phyloP scores from a whole-genome alignment of 2,888 invertebrate species.

The Lasius platythorax region DNA sequence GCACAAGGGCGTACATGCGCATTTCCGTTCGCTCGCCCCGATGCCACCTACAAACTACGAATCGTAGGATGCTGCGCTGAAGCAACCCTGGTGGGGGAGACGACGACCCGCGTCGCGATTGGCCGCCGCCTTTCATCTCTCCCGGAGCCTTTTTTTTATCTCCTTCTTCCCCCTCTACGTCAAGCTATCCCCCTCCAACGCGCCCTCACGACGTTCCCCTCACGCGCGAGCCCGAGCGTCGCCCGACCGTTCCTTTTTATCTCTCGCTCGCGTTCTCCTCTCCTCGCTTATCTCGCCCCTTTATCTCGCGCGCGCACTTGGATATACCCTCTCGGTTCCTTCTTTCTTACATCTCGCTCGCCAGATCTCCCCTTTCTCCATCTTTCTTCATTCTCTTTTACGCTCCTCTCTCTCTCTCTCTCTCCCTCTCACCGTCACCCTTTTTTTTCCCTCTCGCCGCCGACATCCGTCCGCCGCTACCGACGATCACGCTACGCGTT shows the following conservation, averaged over 20 bases:
- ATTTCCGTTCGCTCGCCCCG: conserved; percentile 64
- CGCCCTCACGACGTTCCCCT: background rate
- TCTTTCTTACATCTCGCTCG: conserved; percentile 5
- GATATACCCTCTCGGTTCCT: conserved; percentile 16
- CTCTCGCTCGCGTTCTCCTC: conserved; percentile 40
- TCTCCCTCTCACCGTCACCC: background rate
- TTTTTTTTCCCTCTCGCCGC: conserved; percentile 10
- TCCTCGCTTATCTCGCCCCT: conserved; percentile 21
- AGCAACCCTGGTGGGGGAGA: conserved; percentile 60
- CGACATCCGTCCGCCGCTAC: conserved; percentile 32
- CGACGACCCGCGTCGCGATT: conserved; percentile 75
- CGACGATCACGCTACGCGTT: conserved; percentile 18
- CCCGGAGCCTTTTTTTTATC: conserved; percentile 81
- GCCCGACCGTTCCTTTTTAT: conserved; percentile 6
- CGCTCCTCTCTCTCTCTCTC: background rate
- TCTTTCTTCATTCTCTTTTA: background rate
- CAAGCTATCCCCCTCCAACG: conserved; percentile 19
- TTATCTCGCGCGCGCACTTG: conserved; percentile 24
- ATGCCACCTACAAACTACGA: conserved; percentile 64
- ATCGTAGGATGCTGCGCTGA: conserved; percentile 77
- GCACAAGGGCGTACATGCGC: conserved; percentile 75
- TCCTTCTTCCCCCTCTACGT: conserved; percentile 66
- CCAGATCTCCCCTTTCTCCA: background rate
- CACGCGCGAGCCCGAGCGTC: background rate
- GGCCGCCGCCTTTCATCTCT: conserved; percentile 77